A percentile compares a stretch with the other conserved stretches of the same genome.
phyloP scores from a whole-genome alignment of 2,888 invertebrate genomes.

The Amphipyra berbera region DNA sequence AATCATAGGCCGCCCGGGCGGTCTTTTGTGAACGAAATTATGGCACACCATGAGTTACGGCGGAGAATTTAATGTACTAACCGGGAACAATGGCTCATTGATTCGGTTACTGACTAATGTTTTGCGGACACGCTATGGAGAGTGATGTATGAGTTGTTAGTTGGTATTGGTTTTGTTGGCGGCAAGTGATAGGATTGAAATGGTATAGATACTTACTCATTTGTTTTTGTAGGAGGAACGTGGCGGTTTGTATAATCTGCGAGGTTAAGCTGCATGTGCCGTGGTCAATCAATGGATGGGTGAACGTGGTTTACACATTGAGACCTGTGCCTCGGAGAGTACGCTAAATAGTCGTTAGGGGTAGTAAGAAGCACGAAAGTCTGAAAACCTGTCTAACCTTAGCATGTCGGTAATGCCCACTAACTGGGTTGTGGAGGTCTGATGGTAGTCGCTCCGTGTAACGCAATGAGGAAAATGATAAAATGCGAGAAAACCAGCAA shows the following conservation, averaged over 20 bases:
- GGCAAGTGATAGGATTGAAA: constrained; percentile 21
- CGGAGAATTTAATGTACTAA: constrained; percentile 75
- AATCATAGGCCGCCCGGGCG: constrained; percentile 76
- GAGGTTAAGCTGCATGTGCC: too few relatives aligned
- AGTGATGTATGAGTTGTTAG: constrained; percentile 58
- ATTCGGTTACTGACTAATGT: constrained; percentile 76
- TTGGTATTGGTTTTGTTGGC: constrained; percentile 36
- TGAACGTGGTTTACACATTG: too few relatives aligned
- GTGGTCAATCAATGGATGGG: too few relatives aligned
- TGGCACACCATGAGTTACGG: constrained; percentile 72
- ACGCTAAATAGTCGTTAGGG: too few relatives aligned
- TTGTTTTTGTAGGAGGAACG: background rate
- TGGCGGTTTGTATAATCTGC: background rate
- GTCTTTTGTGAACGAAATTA: constrained; percentile 78
- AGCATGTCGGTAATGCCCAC: too few relatives aligned
- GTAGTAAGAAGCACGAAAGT: too few relatives aligned
- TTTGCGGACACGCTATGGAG: constrained; percentile 64
- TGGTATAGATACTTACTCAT: constrained; percentile 7
- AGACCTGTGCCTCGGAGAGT: too few relatives aligned
- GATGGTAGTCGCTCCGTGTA: too few relatives aligned
- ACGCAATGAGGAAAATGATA: too few relatives aligned
- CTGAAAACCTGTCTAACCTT: too few relatives aligned
- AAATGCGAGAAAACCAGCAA: too few relatives aligned
- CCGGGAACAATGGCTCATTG: constrained; percentile 74
- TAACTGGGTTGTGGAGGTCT: too few relatives aligned